Percentiles rank a stretch among this genome's conserved stretches.
These are phyloP conservation scores for Pantherophis alleghaniensis DNA, from an alignment of 2,797 vertebrate genomes.

Conservation along the genomic window DNA sequence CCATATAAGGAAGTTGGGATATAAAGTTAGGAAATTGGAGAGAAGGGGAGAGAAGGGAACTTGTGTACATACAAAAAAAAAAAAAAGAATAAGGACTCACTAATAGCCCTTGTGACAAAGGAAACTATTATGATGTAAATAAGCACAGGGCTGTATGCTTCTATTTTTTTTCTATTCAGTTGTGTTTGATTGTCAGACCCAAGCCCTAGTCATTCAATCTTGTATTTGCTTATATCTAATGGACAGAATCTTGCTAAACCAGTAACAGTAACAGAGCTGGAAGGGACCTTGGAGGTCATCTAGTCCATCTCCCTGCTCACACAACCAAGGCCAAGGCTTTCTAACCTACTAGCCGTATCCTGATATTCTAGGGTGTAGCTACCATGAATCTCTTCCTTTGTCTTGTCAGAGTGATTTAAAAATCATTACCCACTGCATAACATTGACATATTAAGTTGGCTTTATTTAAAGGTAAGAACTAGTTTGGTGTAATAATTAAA, in stretches of 20 bases:
- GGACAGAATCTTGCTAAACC: neutral
- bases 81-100: neutral
- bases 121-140: neutral
- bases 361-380: neutral
- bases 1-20: neutral
- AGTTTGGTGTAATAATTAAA: neutral
- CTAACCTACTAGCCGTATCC: neutral
- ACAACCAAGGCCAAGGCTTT: neutral
- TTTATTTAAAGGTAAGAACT: neutral
- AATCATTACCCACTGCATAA: neutral
- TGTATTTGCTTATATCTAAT: neutral
- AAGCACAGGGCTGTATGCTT: neutral
- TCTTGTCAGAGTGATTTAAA: neutral
- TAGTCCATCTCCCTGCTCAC: too few relatives aligned
- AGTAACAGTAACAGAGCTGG: too few relatives aligned
- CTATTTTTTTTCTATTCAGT: neutral
- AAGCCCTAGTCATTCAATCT: neutral
- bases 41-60: neutral
- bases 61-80: neutral
- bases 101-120: neutral
- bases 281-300: too few relatives aligned
- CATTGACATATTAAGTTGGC: neutral
- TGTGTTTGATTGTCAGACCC: neutral
- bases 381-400: neutral
- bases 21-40: neutral